These are phyloP conservation scores for Tyto alba DNA, from an alignment of 2,113 vertebrate species.

Conservation along the genomic window DNA sequence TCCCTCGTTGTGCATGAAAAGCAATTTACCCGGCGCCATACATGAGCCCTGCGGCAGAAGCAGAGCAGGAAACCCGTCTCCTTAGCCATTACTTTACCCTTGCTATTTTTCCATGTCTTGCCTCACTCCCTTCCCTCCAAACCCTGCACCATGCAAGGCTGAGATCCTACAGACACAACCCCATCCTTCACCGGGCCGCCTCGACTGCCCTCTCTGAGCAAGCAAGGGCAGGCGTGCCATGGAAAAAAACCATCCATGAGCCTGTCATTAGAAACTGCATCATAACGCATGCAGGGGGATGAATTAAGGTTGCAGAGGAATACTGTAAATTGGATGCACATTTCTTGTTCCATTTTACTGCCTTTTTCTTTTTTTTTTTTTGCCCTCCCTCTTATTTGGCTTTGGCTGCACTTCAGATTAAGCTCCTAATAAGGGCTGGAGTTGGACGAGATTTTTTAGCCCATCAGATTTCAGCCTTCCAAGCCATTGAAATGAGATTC, in stretches of 20 bases:
- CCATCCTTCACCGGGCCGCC: background rate
- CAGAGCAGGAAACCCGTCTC: background rate
- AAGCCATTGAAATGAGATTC: conserved; percentile 49
- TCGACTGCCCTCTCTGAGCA: background rate
- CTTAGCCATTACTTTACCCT: background rate
- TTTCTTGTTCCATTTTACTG: conserved; percentile 50
- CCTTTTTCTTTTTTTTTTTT: background rate
- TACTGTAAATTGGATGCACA: conserved; percentile 56
- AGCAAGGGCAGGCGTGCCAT: background rate
- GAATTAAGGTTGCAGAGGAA: conserved; percentile 44
- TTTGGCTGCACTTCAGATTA: conserved; percentile 38
- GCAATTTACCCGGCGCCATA: background rate
- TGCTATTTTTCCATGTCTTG: background rate
- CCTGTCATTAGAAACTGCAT: background rate
- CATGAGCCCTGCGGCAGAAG: background rate
- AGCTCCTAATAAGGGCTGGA: conserved; percentile 61
- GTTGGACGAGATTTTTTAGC: conserved; percentile 18
- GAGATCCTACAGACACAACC: background rate
- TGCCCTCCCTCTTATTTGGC: background rate
- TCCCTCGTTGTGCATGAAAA: background rate
- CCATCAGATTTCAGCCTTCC: conserved; percentile 52
- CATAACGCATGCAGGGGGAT: background rate
- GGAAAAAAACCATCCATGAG: background rate
- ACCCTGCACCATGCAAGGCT: background rate
- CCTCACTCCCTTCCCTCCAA: background rate